Evolutionary conservation across 1,140 invertebrate genomes (phyloP), one percentile per base, ranked within the genome.

Genomic region (Lepidurus couesii): DNA sequence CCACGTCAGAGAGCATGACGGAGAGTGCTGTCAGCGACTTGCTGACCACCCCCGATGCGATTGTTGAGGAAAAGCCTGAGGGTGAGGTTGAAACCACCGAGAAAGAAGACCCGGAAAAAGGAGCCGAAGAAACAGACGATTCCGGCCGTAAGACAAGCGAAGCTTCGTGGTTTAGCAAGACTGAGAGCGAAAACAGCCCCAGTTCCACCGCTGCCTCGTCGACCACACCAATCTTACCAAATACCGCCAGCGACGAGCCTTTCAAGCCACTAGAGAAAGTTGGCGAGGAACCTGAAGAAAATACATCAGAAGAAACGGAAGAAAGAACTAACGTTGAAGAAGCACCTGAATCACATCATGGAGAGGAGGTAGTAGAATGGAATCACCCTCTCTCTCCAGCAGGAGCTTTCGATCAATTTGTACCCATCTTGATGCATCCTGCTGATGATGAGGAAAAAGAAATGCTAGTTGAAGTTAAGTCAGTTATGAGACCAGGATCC

Each of bases 101-200:
- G 74, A 26, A 79, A 80, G 44, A 42, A 10, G 34, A 79, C 74
- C 47, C 73, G 42, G 44, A 82, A 82, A 76, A 82, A 82, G 79
- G 81, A 79, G 21, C 78, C 78, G 16, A 78, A 80, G 9, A 82
- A 80, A n/a, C 82, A 26, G 75, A 75, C 26, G 13, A 42, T 45
- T 43, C 73, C 16, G 53, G 73, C 3, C 42, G 45, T 34, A 21
- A 65, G 21, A 65, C 53, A 7, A 65, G 53, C 53, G 53, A 65
- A 65, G 53, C 53, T 65, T 65, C 53, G 21, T 65, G 16, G 53
- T 65, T 65, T 16, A 21, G 21, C 8, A 65, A 65, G 13, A n/a
- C 53, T 13, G 53, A 65, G 53, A 65, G 16, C 9, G 6, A 65
- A 65, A 16, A 13, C 6, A 65, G 53, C 16, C 16, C 45, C 7